phyloP scores from a whole-genome alignment of 2,113 vertebrate species.

The Sinocyclocheilus anophthalmus region DNA sequence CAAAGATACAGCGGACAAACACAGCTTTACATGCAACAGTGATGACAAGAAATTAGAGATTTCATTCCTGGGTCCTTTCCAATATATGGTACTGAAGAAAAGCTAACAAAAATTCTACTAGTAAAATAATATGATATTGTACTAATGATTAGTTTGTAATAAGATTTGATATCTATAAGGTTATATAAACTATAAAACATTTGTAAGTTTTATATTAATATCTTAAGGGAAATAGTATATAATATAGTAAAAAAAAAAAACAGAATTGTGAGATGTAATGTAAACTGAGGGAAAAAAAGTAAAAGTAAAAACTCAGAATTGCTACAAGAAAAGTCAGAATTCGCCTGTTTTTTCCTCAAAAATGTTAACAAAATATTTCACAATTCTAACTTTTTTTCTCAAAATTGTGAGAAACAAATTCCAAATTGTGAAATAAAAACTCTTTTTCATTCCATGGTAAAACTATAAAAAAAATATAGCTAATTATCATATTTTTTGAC shows the following conservation, averaged over 20 bases:
- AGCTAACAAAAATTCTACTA: not conserved
- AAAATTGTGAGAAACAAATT: not conserved
- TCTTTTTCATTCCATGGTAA: not conserved
- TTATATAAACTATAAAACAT: not conserved
- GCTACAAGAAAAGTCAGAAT: no score
- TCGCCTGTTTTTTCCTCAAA: no score
- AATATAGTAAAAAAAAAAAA: no score
- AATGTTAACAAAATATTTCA: no score
- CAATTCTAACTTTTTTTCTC: not conserved
- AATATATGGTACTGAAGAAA: not conserved
- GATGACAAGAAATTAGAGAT: constrained; percentile 37
- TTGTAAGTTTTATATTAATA: no score
- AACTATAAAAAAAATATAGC: not conserved
- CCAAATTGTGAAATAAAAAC: not conserved
- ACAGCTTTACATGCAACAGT: constrained; percentile 51
- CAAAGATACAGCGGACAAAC: constrained; percentile 53
- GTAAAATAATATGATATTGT: not conserved
- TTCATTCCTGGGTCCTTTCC: constrained; percentile 15
- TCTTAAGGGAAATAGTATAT: no score
- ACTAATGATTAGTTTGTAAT: not conserved
- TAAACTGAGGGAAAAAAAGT: no score
- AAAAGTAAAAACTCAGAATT: no score
- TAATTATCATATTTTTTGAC: not conserved
- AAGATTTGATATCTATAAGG: not conserved
- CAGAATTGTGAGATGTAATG: no score